Evolutionary conservation across 2,113 vertebrate genomes (phyloP), one percentile per base, ranked within the genome.

Genomic region (Prionailurus viverrinus): DNA sequence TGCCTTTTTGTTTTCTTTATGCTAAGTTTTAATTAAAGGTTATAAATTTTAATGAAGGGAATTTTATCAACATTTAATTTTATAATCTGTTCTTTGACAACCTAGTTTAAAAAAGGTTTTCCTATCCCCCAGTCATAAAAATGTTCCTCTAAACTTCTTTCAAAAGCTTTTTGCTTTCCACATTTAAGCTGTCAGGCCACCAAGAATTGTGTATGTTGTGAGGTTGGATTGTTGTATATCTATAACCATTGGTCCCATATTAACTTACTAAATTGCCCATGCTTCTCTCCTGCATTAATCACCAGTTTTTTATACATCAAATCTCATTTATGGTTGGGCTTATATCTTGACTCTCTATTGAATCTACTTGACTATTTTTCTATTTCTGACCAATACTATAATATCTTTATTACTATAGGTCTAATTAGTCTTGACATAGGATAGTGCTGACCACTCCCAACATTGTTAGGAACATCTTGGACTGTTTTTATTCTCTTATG

Each of bases 111-210:
- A 41, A 69, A 94, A 83, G 18, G 0, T 5, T 83, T 48, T 78
- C 19, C 19, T 45, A 66, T 76, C 10, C 29, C 71, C 25, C 91
- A 5, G 23, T 88, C 33, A 95, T 91, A 55, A 95, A 89, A 69
- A 58, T 61, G 4, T 71, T 94, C 23, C 61, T 33, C 55, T 73
- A 71, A 45, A 55, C 15, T n/a, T 86, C 71, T 88, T 71, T 36
- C n/a, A 27, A 53, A 69, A 53, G 21, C 3, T 87, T 92, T 94
- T 87, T 94, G 8, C 6, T 96, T 83, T 68, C 53, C 80, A 95
- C 19, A 31, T 63, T 27, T 95, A 94, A 74, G 19, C 14, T 48
- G 71, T 81, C 53, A 84, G 21, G 39, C 14, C 3, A 63, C 33
- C 12, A 53, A 84, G 58, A 80, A 78, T 25, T 73, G 0, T 78